Evolutionary conservation across 2,113 vertebrate genomes (phyloP), one percentile per base, ranked within the genome.

Genomic region (Pseudonaja textilis): DNA sequence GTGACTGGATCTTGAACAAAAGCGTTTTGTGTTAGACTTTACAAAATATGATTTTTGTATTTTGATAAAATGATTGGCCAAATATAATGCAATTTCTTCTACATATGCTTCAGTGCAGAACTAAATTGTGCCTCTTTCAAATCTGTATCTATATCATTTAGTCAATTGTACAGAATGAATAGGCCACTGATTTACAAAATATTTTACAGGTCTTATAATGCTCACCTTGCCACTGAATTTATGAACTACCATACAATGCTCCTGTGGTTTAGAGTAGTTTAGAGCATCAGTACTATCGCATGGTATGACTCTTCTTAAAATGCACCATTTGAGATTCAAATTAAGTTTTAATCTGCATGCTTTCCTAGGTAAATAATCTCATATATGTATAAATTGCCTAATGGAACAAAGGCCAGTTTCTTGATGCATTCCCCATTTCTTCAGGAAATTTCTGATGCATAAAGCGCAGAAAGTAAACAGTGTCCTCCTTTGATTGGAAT

Each of bases 51-150:
- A 18, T 29, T 23, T 57, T 45, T 57, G 50, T 25, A 34, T 45
- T 34, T 57, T 47, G 16, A 85, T 34, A 89, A 89, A 90, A 42
- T 4, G 55, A 89, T 39, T 86, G 45, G 55, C 22, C n/a, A 42
- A 50, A 61, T 42, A 42, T 39, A 90, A 87, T 90, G 74, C 47
- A 86, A n/a, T 87, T 90, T 42, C 56, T 93, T 86, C 88, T 34
- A n/a, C 54, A 86, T 22, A 55, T 55, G 14, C 69, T 92, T 92
- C 47, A 88, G 45, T 74, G 6, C 59, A 45, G n/a, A 12, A 85
- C 47, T 22, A 57, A 89, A 54, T 10, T 50, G 16, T 55, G 50
- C n/a, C 50, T 29, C 26, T 88, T 55, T 81, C 34, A 81, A 81
- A 34, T 16, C 7, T 81, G 7, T 42, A 22, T 39, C 74, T 39